Conservation (phyloP, 2,888 invertebrate species). For the Mythimna albipuncta region DNA sequence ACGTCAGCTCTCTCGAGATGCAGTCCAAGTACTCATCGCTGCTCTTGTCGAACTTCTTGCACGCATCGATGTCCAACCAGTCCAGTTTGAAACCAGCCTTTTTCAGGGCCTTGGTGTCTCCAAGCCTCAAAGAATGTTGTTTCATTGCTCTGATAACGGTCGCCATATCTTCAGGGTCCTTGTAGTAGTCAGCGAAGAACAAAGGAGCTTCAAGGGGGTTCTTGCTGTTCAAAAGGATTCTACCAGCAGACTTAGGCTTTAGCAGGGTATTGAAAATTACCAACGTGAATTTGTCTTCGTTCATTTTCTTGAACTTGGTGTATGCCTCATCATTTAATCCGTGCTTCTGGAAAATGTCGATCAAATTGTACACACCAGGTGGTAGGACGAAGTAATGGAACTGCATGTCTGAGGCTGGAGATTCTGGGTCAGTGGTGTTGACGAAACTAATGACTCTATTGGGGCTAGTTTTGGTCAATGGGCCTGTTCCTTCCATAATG, state of each 20-base stretch:
- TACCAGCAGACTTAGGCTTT: conserved; percentile 92
- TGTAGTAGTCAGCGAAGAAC: conserved; percentile 92
- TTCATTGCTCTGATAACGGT: conserved; percentile 87
- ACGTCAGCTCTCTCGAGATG: conserved; percentile 88
- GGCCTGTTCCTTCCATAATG: conserved; percentile 83
- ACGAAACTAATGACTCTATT: conserved; percentile 89
- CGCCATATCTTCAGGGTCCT: conserved; percentile 89
- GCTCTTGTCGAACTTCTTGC: conserved; percentile 86
- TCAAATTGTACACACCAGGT: conserved; percentile 87
- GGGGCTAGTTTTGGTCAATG: conserved; percentile 80
- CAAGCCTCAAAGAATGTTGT: conserved; percentile 81
- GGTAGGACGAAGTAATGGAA: conserved; percentile 91
- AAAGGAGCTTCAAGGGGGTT: conserved; percentile 93
- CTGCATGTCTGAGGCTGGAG: conserved; percentile 80
- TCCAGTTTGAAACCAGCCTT: conserved; percentile 89
- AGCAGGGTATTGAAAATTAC: conserved; percentile 91
- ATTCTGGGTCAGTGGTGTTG: conserved; percentile 85
- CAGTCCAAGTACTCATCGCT: conserved; percentile 94
- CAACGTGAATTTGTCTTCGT: conserved; percentile 86
- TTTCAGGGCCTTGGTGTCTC: conserved; percentile 88
- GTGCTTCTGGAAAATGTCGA: conserved; percentile 78
- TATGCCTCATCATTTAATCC: conserved; percentile 84
- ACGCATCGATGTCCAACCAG: conserved; percentile 89
- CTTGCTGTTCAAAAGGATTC: conserved; percentile 90
- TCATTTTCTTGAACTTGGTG: conserved; percentile 81